phyloP scores from a whole-genome alignment of 1,140 invertebrate genomes.

The Drosophila pseudoananassae region DNA sequence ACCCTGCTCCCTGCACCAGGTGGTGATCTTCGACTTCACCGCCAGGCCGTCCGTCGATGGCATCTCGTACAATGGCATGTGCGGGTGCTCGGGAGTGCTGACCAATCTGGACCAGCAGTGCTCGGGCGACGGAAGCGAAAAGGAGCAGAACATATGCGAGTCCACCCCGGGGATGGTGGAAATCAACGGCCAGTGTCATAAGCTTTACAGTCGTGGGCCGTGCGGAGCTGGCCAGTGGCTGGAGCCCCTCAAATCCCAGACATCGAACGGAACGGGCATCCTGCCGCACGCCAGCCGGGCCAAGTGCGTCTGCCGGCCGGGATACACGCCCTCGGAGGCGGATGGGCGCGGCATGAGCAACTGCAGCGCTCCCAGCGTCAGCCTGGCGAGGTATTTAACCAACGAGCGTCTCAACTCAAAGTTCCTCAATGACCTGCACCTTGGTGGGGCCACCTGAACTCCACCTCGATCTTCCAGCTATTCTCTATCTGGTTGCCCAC shows the following conservation, averaged over 20 bases:
- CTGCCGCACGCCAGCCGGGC: conserved; percentile 81
- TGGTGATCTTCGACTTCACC: conserved; percentile 91
- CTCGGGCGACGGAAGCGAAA: conserved; percentile 47
- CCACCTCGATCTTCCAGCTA: conserved; percentile 32
- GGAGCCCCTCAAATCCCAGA: conserved; percentile 82
- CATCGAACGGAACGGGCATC: conserved; percentile 58
- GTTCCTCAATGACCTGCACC: conserved; percentile 61
- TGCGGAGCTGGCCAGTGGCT: conserved; percentile 90
- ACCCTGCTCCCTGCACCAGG: conserved; percentile 88
- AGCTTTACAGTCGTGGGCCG: conserved; percentile 90
- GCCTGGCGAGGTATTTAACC: conserved; percentile 86
- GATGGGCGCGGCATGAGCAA: conserved; percentile 50
- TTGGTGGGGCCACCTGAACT: conserved; percentile 21
- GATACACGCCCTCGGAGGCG: conserved; percentile 85
- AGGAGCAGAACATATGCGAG: conserved; percentile 85
- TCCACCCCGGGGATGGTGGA: conserved; percentile 86
- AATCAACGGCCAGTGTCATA: conserved; percentile 88
- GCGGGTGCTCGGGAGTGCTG: conserved; percentile 87
- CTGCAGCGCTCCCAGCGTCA: conserved; percentile 85
- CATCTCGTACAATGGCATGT: conserved; percentile 92
- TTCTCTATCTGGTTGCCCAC: conserved; percentile 26
- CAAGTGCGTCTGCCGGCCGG: conserved; percentile 90
- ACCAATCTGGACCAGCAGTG: conserved; percentile 82
- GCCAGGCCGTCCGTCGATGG: conserved; percentile 90
- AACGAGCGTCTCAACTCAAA: conserved; percentile 79